These are phyloP conservation scores for Nymphalis polychloros DNA, from an alignment of 2,888 invertebrate species.

Conservation along the genomic window DNA sequence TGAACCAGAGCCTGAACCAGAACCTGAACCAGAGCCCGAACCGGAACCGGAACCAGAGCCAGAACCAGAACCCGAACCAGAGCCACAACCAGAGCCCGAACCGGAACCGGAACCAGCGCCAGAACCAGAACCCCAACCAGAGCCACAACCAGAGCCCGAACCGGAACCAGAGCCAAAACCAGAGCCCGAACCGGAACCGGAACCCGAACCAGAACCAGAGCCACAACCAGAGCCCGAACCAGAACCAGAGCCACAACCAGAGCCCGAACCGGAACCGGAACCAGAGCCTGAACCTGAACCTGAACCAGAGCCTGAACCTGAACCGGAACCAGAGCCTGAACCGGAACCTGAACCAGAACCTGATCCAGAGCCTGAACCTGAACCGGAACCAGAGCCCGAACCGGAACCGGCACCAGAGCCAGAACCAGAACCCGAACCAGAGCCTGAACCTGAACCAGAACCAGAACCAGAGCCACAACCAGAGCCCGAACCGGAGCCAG, in stretches of 20 bases:
- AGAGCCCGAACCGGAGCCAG: no score
- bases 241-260: slow-evolving; percentile 57
- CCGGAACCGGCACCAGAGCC: slow-evolving; percentile 61
- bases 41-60: neutral
- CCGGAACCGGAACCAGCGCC: neutral
- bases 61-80: neutral
- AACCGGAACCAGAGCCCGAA: slow-evolving; percentile 57
- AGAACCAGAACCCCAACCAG: neutral
- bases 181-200: slow-evolving; percentile 7
- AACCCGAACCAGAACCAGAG: no score
- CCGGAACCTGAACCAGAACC: slow-evolving; percentile 54
- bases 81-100: neutral
- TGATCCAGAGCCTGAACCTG: slow-evolving; percentile 58
- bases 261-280: slow-evolving; percentile 45
- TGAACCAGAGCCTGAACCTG: slow-evolving; percentile 53
- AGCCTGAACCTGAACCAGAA: slow-evolving; percentile 47
- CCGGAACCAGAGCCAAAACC: slow-evolving; percentile 28
- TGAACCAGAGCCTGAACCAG: slow-evolving; percentile 55
- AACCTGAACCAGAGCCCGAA: neutral
- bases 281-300: slow-evolving; percentile 54
- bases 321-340: no score
- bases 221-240: slow-evolving; percentile 54
- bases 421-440: slow-evolving; percentile 55
- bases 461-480: no score
- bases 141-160: neutral